These are phyloP conservation scores for Cosmia pyralina DNA, from an alignment of 2,888 invertebrate species.

Conservation along the genomic window DNA sequence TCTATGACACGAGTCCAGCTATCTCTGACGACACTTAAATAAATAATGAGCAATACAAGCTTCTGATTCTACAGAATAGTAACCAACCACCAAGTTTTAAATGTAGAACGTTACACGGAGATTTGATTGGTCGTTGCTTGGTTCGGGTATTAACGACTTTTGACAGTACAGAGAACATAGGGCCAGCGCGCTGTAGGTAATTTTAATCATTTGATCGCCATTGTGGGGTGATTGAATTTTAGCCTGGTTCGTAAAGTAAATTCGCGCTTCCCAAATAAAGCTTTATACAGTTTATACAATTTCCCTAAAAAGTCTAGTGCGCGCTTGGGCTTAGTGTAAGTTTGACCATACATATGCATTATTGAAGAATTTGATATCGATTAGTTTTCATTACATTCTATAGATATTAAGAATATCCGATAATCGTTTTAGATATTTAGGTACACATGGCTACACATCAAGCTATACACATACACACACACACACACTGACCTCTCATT, in stretches of 20 bases:
- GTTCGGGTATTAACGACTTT: constrained; percentile 20
- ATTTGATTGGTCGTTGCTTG: constrained; percentile 20
- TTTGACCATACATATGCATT: constrained; percentile 35
- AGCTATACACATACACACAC: no score
- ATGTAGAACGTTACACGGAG: background rate
- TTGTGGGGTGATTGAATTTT: background rate
- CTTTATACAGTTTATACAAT: background rate
- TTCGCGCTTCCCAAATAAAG: background rate
- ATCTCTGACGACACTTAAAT: constrained; percentile 55
- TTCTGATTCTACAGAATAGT: constrained; percentile 48
- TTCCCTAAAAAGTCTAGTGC: background rate
- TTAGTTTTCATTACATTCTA: constrained; percentile 24
- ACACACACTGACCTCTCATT: no score
- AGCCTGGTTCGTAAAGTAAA: background rate
- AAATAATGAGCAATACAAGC: constrained; percentile 57
- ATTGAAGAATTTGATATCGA: constrained; percentile 3
- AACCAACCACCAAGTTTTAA: constrained; percentile 34
- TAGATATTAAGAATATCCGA: constrained; percentile 14
- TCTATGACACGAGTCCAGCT: constrained; percentile 59
- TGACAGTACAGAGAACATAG: constrained; percentile 10
- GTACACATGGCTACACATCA: no score
- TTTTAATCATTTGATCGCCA: background rate
- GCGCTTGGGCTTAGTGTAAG: background rate
- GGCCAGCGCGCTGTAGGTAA: background rate
- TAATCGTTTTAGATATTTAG: constrained; percentile 26